Base-by-base conservation (phyloP, 2,888 invertebrate species). In the Busseola fusca region DNA sequence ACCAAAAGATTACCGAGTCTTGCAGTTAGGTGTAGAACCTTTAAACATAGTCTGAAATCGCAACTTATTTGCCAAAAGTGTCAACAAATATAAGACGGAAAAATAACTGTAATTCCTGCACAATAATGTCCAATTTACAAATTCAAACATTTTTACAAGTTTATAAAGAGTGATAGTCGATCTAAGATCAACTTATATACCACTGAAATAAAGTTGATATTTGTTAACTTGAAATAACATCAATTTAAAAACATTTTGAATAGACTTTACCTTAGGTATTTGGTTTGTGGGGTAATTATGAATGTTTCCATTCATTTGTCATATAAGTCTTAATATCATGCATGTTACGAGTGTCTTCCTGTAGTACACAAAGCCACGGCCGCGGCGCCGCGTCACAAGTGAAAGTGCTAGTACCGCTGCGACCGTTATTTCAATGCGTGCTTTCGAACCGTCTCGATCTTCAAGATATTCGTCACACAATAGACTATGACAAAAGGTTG, bases 321-420 rank as follows among this genome's bases (percentile, higher is more conserved):
- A 27, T 27, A 27, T 1, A 54, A 16, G 7, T 25, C 25, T 27
- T 40, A 52, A 18, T 12, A 40, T 14, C 16, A 18, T 45, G 14
- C 12, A 40, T 21, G 16, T 21, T 42, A 69, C 16, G 45, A 56
- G n/a, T 12, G 14, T 27, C 18, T 27, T n/a, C n/a, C 12, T 42
- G 42, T 18, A 48, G 30, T 6, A 58, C n/a, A 34, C 12, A 6
- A 10, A 1, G 48, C 21, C 7, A 9, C 27, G 59, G 25, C 27
- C 27, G 62, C 42, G n/a, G n/a, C 40, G 34, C 7, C 34, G 48
- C 74, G 37, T 58, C 75, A 59, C 42, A 14, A 57, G 56, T 72
- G 72, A 72, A 74, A 72, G 72, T 72, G 50, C 16, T 57, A 10
- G 27, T 37, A 45, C 74, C 56, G 64, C 56, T 48, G 30, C 40